Evolutionary conservation across 2,888 invertebrate species (phyloP).

Genomic region (Eueremaeus valkanovi): DNA sequence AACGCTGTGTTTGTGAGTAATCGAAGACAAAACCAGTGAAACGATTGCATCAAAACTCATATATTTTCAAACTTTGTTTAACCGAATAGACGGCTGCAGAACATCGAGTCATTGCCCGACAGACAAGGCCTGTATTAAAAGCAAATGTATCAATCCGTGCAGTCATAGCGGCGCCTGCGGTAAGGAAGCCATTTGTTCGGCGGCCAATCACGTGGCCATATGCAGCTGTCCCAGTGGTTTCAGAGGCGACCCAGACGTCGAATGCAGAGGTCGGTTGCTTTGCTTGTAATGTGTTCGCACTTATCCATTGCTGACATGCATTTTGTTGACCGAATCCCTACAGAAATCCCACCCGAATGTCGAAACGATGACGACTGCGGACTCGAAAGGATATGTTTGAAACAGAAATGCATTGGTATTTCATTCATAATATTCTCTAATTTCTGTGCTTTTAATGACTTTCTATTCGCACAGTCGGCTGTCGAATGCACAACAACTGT

Average conservation of each 20-base stretch:
- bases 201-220: constrained; percentile 73
- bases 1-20: constrained; percentile 46
- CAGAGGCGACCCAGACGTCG: constrained; percentile 71
- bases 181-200: constrained; percentile 69
- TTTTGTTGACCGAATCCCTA: too few relatives aligned
- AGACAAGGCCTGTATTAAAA: constrained; percentile 72
- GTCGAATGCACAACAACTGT: constrained; percentile 61
- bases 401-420: constrained; percentile 42
- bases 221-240: constrained; percentile 83
- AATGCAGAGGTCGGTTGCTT: constrained; percentile 58
- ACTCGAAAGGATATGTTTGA: constrained; percentile 80
- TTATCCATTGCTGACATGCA: background rate
- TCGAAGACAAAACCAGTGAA: too few relatives aligned
- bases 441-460: background rate
- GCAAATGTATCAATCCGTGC: constrained; percentile 74
- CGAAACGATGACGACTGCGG: constrained; percentile 81
- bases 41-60: background rate
- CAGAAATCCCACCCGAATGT: constrained; percentile 43
- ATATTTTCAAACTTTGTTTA: background rate
- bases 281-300: background rate
- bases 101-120: constrained; percentile 77
- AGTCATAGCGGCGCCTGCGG: constrained; percentile 76
- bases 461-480: constrained; percentile 59
- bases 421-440: background rate
- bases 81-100: constrained; percentile 58